A percentile compares a stretch with the other conserved stretches of the same genome.
These are phyloP conservation scores for Sarcophaga variegata DNA, from an alignment of 2,888 invertebrate species.

Conservation along the genomic window DNA sequence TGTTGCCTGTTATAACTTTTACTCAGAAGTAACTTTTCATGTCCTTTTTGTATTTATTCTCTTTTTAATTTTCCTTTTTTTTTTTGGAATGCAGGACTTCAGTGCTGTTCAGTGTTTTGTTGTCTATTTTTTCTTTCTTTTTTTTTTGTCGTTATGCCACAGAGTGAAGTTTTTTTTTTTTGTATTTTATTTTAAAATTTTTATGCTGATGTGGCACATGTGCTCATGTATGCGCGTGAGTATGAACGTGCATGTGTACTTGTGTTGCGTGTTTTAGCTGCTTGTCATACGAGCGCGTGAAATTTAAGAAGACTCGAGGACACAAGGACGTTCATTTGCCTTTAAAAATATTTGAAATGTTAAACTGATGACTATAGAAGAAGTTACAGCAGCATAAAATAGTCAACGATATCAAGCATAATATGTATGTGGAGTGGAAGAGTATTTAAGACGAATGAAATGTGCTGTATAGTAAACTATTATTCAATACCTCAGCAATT, in stretches of 20 bases:
- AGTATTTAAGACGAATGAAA: no score
- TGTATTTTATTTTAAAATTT: background rate
- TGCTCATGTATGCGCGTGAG: constrained; percentile 8
- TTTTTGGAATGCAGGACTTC: background rate
- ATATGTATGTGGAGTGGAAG: no score
- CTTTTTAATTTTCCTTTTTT: background rate
- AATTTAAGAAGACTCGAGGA: constrained; percentile 55
- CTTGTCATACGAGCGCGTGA: constrained; percentile 12
- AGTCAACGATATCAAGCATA: no score
- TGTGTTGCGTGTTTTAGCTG: constrained; percentile 19
- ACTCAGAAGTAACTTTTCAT: constrained; percentile 35
- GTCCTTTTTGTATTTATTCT: background rate
- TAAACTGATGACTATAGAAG: background rate
- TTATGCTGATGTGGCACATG: constrained; percentile 43
- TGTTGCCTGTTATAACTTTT: constrained; percentile 45
- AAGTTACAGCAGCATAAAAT: background rate
- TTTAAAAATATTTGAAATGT: constrained; percentile 17
- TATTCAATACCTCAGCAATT: no score
- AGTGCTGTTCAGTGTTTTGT: constrained; percentile 5
- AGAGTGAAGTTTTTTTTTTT: constrained; percentile 16
- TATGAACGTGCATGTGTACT: constrained; percentile 20
- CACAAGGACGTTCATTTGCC: constrained; percentile 66
- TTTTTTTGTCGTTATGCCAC: constrained; percentile 33
- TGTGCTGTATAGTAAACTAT: no score
- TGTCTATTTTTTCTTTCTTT: background rate